Base-by-base conservation (phyloP, 2,113 vertebrate species). In the Marcusenius ussheri region DNA sequence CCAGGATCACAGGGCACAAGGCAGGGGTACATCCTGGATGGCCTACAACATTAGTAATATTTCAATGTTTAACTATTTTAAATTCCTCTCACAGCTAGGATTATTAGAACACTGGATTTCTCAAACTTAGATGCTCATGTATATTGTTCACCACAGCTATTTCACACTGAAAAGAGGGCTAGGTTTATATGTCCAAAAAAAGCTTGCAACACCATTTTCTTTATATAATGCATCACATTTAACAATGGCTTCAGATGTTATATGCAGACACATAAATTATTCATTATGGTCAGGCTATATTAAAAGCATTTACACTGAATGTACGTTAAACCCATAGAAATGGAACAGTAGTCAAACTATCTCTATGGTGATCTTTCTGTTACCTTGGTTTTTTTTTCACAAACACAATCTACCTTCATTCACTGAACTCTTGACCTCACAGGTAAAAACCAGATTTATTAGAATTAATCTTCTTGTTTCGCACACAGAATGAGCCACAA, bases 181-280 rank as follows among this genome's bases (percentile, higher is more conserved):
- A 27, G 83, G 21, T 27, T 45, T 13, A 49, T 27, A 85, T 85
- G 39, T 24, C 17, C 21, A 47, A 47, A 85, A 51, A 85, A 46
- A 85, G 46, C 46, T 85, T 85, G 83, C 83, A 80, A 80, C 35
- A 39, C 2, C 74, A 31, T 70, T 70, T 80, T 42, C 74, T 80
- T 80, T 80, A 80, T 80, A 80, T 80, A 80, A 80, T 42, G 35
- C 35, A 80, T 80, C 13, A 80, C 74, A 80, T 80, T 80, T 80
- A 80, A 80, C 74, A 80, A 80, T 13, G 62, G n/a, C 31, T 80
- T 80, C 6, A 77, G 27, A 42, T 42, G 35, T 77, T 39, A 35
- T 77, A 39, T 42, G 13, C 74, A 77, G 74, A 15, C 15, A 42
- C 74, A 39, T 35, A 19, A 77, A 77, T 77, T 77, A 42, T 77